phyloP scores from a whole-genome alignment of 2,888 invertebrate genomes.

The Julus scandinavius region DNA sequence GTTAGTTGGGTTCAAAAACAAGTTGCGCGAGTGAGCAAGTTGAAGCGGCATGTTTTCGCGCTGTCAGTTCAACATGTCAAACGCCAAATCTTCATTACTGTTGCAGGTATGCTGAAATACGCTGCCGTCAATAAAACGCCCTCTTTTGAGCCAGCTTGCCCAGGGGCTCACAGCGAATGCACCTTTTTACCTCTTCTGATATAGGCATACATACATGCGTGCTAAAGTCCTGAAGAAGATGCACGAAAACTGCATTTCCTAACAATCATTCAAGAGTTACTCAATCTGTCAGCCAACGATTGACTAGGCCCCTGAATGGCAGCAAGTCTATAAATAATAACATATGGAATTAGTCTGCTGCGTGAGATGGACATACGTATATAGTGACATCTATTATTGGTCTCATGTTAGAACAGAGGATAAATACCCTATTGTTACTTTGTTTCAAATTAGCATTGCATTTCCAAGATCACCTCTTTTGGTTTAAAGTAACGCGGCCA shows the following conservation, averaged over 20 bases:
- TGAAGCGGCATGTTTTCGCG: not conserved
- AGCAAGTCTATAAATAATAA: no score
- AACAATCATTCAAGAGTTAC: not conserved
- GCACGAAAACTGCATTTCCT: not conserved
- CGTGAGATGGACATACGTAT: no score
- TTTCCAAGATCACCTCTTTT: no score
- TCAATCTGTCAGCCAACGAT: not conserved
- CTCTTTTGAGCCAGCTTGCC: not conserved
- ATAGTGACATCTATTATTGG: no score
- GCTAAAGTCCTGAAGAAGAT: not conserved
- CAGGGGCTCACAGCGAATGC: not conserved
- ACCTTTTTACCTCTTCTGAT: not conserved
- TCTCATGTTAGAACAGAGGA: no score
- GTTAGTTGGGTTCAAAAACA: not conserved
- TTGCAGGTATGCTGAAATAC: conserved; percentile 36
- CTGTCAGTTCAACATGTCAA: conserved; percentile 4
- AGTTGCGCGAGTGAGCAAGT: not conserved
- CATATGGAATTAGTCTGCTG: no score
- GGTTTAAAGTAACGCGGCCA: no score
- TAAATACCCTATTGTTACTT: no score
- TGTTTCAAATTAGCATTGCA: no score
- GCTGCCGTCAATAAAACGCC: conserved; percentile 38
- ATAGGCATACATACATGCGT: not conserved
- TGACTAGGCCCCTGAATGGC: no score
- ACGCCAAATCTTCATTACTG: conserved; percentile 29